These are phyloP conservation scores for Amblyornis subalaris DNA, from an alignment of 2,113 vertebrate species.

Conservation along the genomic window DNA sequence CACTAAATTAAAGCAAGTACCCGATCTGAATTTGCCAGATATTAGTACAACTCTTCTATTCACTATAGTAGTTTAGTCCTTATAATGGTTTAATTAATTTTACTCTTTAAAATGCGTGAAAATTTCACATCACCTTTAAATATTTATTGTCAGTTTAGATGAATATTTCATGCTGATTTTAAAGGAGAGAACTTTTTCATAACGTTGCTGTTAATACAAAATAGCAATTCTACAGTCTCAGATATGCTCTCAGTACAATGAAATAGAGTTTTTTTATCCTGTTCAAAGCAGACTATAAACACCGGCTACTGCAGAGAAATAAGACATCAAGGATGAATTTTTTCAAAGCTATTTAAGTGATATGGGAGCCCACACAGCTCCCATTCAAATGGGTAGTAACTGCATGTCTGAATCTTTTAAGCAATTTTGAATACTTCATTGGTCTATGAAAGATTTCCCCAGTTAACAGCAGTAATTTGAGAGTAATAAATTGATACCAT, in stretches of 20 bases:
- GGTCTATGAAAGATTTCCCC: background rate
- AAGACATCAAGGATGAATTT: background rate
- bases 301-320: background rate
- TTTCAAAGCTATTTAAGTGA: background rate
- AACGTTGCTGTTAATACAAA: fast-evolving
- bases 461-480: background rate
- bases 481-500: background rate
- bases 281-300: background rate
- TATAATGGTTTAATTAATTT: background rate
- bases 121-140: background rate
- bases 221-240: background rate
- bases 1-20: background rate
- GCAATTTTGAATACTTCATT: background rate
- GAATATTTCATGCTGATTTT: background rate
- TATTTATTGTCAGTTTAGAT: background rate
- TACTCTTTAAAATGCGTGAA: background rate
- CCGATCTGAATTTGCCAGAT: background rate
- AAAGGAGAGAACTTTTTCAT: fast-evolving
- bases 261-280: background rate
- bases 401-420: background rate
- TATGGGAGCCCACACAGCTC: background rate
- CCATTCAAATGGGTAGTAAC: background rate
- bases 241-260: background rate
- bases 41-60: background rate
- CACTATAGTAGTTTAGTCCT: background rate